A percentile compares a stretch with the other conserved stretches of the same genome.
phyloP scores from a whole-genome alignment of 1,140 invertebrate species.

The Leguminivora glycinivorella region DNA sequence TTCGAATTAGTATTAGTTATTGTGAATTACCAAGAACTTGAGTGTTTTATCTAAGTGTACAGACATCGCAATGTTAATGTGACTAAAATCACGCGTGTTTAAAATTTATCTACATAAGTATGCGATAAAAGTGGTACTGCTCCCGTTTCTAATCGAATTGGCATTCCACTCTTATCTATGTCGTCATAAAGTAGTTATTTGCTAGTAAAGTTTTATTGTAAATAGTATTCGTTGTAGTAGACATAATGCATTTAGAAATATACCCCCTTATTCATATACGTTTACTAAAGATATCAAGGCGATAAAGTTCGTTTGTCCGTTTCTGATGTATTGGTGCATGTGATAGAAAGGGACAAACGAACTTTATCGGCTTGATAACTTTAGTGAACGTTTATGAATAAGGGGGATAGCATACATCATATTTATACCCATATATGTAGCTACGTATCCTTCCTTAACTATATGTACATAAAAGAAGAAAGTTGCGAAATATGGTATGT shows the following conservation, averaged over 20 bases:
- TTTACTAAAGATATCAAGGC: too few relatives aligned
- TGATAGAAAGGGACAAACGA: too few relatives aligned
- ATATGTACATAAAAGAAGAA: conserved; percentile 37
- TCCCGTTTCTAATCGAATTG: conserved; percentile 68
- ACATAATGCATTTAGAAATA: too few relatives aligned
- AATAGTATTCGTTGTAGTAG: background rate
- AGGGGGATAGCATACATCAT: too few relatives aligned
- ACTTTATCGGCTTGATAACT: too few relatives aligned
- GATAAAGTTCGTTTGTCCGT: too few relatives aligned
- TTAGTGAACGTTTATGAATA: too few relatives aligned
- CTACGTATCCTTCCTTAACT: background rate
- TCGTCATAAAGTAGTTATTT: conserved; percentile 58
- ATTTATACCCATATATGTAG: too few relatives aligned
- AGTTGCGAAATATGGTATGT: conserved; percentile 44
- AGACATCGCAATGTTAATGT: conserved; percentile 36
- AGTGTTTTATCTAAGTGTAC: conserved; percentile 8
- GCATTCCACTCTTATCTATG: conserved; percentile 67
- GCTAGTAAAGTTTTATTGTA: conserved; percentile 48
- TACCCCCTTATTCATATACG: too few relatives aligned
- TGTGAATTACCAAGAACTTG: conserved; percentile 1
- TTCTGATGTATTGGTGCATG: too few relatives aligned
- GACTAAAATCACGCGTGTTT: conserved; percentile 56
- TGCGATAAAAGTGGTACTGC: conserved; percentile 56
- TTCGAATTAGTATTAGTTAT: conserved; percentile 5
- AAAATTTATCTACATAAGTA: conserved; percentile 65